Evolutionary conservation across 2,888 invertebrate genomes (phyloP).

Genomic region (Cryptocephalus primarius): DNA sequence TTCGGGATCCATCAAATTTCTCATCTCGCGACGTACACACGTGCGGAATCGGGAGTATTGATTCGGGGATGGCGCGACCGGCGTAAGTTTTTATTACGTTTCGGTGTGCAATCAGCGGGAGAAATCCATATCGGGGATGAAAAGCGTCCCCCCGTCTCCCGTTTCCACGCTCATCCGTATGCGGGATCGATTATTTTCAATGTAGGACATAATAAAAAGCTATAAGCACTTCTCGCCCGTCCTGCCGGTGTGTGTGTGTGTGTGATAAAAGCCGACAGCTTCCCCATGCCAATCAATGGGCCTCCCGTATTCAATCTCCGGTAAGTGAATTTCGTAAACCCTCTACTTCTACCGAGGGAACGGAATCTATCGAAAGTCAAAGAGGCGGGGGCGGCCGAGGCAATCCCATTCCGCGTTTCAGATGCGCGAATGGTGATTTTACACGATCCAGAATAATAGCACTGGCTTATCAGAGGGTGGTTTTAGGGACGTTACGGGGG

Average conservation of each 20-base stretch:
- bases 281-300: slow-evolving; percentile 30
- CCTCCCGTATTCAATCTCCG: slow-evolving; percentile 28
- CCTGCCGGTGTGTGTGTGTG: neutral
- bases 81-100: slow-evolving; percentile 6
- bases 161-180: slow-evolving; percentile 21
- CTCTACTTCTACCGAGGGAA: slow-evolving; percentile 7
- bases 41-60: too few relatives aligned
- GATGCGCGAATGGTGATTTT: slow-evolving; percentile 18
- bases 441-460: neutral
- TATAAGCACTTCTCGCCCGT: slow-evolving; percentile 13
- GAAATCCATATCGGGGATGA: slow-evolving; percentile 19
- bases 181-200: slow-evolving; percentile 33
- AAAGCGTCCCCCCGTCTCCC: slow-evolving; percentile 11
- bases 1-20: too few relatives aligned
- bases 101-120: slow-evolving; percentile 15
- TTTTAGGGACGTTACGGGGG: too few relatives aligned
- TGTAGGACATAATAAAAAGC: slow-evolving; percentile 25
- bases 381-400: slow-evolving; percentile 12
- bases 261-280: slow-evolving; percentile 31
- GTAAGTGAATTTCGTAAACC: slow-evolving; percentile 28
- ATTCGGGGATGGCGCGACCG: too few relatives aligned
- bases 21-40: too few relatives aligned
- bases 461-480: too few relatives aligned
- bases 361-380: slow-evolving; percentile 19
- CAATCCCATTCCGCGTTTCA: slow-evolving; percentile 15